Conservation (phyloP, 2,888 invertebrate species). For the Chydorus sphaericus region DNA sequence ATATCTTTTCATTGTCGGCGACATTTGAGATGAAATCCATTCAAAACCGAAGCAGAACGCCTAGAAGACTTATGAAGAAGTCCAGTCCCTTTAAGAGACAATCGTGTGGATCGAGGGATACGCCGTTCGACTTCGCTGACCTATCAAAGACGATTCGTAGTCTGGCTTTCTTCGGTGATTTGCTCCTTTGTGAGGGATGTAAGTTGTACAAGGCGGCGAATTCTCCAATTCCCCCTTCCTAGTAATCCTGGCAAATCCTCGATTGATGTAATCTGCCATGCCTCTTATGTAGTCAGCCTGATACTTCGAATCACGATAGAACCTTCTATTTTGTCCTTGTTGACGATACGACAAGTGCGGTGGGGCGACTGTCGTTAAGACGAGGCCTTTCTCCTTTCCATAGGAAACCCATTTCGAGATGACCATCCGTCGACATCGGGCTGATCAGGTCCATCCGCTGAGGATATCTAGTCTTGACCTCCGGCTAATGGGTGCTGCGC, state of each 20-base stretch:
- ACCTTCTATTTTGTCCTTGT: background rate
- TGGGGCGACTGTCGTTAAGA: background rate
- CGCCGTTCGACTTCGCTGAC: slow-evolving; percentile 14
- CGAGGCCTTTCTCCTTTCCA: background rate
- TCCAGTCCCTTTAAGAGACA: slow-evolving; percentile 16
- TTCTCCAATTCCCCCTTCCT: too few relatives aligned
- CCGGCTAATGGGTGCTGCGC: background rate
- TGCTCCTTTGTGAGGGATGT: slow-evolving; percentile 19
- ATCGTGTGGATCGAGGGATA: slow-evolving; percentile 17
- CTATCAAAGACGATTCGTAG: slow-evolving; percentile 19
- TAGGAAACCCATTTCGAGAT: background rate
- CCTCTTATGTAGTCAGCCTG: too few relatives aligned
- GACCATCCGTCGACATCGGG: background rate
- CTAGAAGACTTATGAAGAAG: slow-evolving; percentile 13
- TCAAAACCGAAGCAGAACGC: slow-evolving; percentile 17
- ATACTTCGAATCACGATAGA: background rate
- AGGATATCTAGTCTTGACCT: background rate
- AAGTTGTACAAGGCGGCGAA: too few relatives aligned
- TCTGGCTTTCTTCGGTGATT: slow-evolving; percentile 18
- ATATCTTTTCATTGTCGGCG: slow-evolving; percentile 18
- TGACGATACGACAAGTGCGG: background rate
- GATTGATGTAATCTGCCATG: too few relatives aligned
- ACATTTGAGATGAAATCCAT: slow-evolving; percentile 11
- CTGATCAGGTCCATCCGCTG: background rate
- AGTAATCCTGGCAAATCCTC: too few relatives aligned